phyloP scores from a whole-genome alignment of 2,113 vertebrate genomes.

The Burhinus bistriatus region DNA sequence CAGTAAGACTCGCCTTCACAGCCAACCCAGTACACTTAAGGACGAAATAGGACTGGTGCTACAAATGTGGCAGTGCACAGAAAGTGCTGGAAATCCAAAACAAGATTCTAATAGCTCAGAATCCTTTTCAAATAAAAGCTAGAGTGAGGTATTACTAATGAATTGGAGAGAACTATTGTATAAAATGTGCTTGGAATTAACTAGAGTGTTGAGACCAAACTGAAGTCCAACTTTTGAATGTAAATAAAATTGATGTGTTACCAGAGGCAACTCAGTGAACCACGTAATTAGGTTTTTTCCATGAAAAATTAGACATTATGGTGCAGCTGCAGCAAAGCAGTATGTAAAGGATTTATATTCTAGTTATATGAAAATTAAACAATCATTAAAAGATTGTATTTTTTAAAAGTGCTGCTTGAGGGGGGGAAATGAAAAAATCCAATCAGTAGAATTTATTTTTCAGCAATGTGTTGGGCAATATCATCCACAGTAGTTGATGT shows the following conservation, averaged over 20 bases:
- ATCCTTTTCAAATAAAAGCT: not conserved
- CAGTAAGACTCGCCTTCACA: not conserved
- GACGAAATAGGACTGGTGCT: not conserved
- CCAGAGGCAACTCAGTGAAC: constrained; percentile 70
- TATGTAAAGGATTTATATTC: constrained; percentile 60
- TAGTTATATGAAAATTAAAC: constrained; percentile 72
- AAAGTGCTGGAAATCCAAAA: not conserved
- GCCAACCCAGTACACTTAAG: not conserved
- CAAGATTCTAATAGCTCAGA: not conserved
- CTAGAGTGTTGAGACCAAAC: constrained; percentile 28
- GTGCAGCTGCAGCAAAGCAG: constrained; percentile 53
- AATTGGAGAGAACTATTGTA: constrained; percentile 30
- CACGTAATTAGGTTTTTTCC: constrained; percentile 71
- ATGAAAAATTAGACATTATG: constrained; percentile 68
- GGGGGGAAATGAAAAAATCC: constrained; percentile 18
- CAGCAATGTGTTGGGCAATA: constrained; percentile 17
- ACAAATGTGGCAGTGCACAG: not conserved
- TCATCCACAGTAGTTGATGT: constrained; percentile 11
- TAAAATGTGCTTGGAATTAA: constrained; percentile 50
- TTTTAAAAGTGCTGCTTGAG: constrained; percentile 56
- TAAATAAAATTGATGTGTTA: constrained; percentile 76
- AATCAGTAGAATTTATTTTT: constrained; percentile 43
- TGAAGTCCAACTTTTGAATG: constrained; percentile 68
- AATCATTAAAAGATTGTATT: constrained; percentile 67
- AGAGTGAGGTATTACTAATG: constrained; percentile 1